Evolutionary conservation across 35 echinoderm and acorn worm genomes (phyloP).

Genomic region (Ophiothrix spiculata): DNA sequence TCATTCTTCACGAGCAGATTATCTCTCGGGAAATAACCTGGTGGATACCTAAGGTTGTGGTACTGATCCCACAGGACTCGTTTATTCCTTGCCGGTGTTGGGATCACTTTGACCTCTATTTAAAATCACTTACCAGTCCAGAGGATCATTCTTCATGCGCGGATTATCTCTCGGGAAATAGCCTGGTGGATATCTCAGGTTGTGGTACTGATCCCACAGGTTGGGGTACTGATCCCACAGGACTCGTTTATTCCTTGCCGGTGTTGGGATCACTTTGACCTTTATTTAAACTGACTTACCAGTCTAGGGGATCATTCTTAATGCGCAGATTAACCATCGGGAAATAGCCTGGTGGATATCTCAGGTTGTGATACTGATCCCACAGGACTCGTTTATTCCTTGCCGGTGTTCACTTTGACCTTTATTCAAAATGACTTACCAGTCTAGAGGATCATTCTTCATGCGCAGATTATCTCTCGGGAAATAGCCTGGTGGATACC

Average conservation of each 20-base stretch:
- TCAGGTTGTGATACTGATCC: slow-evolving; percentile 98
- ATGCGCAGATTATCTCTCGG: slow-evolving; percentile 92
- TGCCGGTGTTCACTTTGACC: slow-evolving; percentile 83
- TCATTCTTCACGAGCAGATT: slow-evolving; percentile 97
- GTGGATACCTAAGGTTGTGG: slow-evolving; percentile 94
- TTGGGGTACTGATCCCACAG: no score
- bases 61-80: slow-evolving; percentile 97
- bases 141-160: slow-evolving; percentile 94
- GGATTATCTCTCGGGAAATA: slow-evolving; percentile 98
- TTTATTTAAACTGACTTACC: no score
- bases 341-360: slow-evolving; percentile 97
- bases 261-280: slow-evolving; percentile 87
- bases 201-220: slow-evolving; percentile 99
- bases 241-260: slow-evolving; percentile 71
- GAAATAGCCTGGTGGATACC: slow-evolving; percentile 97
- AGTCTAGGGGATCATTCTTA: slow-evolving; percentile 98
- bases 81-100: slow-evolving; percentile 76
- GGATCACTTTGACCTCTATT: slow-evolving; percentile 86
- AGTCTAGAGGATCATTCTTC: slow-evolving; percentile 99
- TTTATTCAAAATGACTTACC: no score
- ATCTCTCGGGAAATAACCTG: slow-evolving; percentile 95
- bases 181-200: slow-evolving; percentile 90
- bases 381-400: slow-evolving; percentile 80
- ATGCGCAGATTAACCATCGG: slow-evolving; percentile 90
- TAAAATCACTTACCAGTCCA: slow-evolving; percentile 98